These are phyloP conservation scores for Eulithis testata DNA, from an alignment of 2,888 invertebrate species.

Conservation along the genomic window DNA sequence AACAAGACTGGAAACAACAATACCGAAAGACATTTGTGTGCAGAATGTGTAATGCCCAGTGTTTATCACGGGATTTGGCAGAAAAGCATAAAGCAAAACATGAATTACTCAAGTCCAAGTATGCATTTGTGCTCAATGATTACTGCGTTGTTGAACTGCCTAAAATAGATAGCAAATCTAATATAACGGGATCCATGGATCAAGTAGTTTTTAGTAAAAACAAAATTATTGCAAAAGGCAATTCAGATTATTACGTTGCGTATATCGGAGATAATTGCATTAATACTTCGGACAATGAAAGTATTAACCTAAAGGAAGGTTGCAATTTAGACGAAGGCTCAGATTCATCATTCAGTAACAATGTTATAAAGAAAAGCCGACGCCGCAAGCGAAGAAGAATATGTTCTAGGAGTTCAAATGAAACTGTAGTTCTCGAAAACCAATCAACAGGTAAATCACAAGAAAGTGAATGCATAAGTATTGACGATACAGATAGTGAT, in stretches of 20 bases:
- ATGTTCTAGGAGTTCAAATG: constrained; percentile 56
- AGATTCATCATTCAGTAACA: constrained; percentile 20
- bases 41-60: constrained; percentile 51
- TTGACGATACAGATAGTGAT: constrained; percentile 64
- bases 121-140: constrained; percentile 49
- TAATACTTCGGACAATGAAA: constrained; percentile 46
- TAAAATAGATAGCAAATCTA: constrained; percentile 60
- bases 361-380: constrained; percentile 29
- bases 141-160: constrained; percentile 56
- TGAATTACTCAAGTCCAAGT: constrained; percentile 42
- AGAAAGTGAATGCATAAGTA: constrained; percentile 57
- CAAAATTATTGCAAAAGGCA: constrained; percentile 54
- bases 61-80: constrained; percentile 24
- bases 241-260: constrained; percentile 52
- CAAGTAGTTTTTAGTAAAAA: constrained; percentile 56
- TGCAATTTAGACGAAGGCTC: constrained; percentile 16
- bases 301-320: not conserved
- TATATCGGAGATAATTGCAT: constrained; percentile 46
- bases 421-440: constrained; percentile 52
- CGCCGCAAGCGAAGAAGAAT: constrained; percentile 47
- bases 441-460: constrained; percentile 30
- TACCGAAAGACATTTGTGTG: constrained; percentile 55
- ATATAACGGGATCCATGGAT: constrained; percentile 55
- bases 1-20: constrained; percentile 44
- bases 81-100: constrained; percentile 35